Conservation (phyloP, 2,888 invertebrate genomes). For the Rhagium mordax region DNA sequence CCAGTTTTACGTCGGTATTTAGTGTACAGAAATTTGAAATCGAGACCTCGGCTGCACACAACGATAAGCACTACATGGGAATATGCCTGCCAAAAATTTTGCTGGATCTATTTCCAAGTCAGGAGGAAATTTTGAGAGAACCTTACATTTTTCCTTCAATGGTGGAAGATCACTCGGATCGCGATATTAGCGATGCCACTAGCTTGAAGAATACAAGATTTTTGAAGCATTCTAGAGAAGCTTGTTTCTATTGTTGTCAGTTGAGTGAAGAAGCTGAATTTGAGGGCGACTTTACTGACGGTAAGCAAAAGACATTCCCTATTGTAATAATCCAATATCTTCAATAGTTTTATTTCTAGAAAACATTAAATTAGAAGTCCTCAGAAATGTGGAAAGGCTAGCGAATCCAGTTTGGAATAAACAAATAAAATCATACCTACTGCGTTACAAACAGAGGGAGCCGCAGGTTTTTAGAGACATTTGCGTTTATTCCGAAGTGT, state of each 20-base stretch:
- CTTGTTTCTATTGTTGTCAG: slow-evolving; percentile 52
- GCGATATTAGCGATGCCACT: background rate
- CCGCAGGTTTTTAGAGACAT: slow-evolving; percentile 85
- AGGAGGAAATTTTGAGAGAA: slow-evolving; percentile 46
- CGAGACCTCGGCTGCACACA: slow-evolving; percentile 47
- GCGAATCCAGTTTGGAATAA: slow-evolving; percentile 86
- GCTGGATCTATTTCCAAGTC: slow-evolving; percentile 74
- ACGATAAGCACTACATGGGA: slow-evolving; percentile 77
- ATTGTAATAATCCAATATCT: too few relatives aligned
- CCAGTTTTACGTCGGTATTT: slow-evolving; percentile 62
- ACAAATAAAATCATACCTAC: slow-evolving; percentile 85
- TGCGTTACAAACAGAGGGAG: slow-evolving; percentile 82
- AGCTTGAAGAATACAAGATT: background rate
- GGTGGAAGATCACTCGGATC: background rate
- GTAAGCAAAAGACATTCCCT: slow-evolving; percentile 37
- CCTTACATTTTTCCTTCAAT: slow-evolving; percentile 45
- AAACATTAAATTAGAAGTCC: slow-evolving; percentile 72
- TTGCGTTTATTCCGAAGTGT: slow-evolving; percentile 94
- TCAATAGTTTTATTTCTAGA: slow-evolving; percentile 48
- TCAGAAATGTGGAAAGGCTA: slow-evolving; percentile 82
- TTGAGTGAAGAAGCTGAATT: slow-evolving; percentile 28
- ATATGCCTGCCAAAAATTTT: slow-evolving; percentile 82
- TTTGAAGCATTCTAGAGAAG: slow-evolving; percentile 49
- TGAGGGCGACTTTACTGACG: slow-evolving; percentile 41
- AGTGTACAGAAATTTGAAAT: slow-evolving; percentile 64